Percentiles rank a stretch among this genome's conserved stretches.
phyloP scores from a whole-genome alignment of 1,140 invertebrate genomes.

The Calliopsis andreniformis region DNA sequence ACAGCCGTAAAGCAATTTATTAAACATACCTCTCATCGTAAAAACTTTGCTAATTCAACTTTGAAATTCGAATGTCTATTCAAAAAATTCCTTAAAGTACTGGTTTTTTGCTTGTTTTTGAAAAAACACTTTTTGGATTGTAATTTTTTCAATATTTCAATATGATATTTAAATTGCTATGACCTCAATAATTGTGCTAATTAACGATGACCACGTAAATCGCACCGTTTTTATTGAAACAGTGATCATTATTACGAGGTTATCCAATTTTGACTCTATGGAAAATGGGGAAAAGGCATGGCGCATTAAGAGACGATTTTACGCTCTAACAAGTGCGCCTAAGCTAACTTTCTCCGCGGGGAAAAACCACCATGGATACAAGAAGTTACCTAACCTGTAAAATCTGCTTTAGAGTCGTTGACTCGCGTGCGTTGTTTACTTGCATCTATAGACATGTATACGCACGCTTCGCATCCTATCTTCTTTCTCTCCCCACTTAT shows the following conservation, averaged over 20 bases:
- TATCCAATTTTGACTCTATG: constrained; percentile 10
- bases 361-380: constrained; percentile 61
- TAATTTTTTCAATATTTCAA: too few species aligned
- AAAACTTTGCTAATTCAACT: too few species aligned
- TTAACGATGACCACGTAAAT: too few species aligned
- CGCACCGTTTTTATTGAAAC: not conserved
- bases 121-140: too few species aligned
- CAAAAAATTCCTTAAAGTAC: too few species aligned
- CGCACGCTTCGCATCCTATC: not conserved
- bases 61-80: too few species aligned
- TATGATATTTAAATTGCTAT: too few species aligned
- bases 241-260: not conserved
- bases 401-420: constrained; percentile 52
- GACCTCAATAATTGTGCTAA: too few species aligned
- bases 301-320: constrained; percentile 56
- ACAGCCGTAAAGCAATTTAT: too few species aligned
- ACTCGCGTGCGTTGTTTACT: constrained; percentile 42
- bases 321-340: constrained; percentile 62
- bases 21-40: too few species aligned
- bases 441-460: not conserved
- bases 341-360: constrained; percentile 65
- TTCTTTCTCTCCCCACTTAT: constrained; percentile 10
- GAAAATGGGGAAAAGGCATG: constrained; percentile 27
- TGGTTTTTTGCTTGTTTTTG: too few species aligned
- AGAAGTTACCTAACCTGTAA: constrained; percentile 65